Percentiles rank a stretch among this genome's conserved stretches.
Evolutionary conservation across 1,140 invertebrate genomes (phyloP).

Genomic region (Procambarus virginalis): DNA sequence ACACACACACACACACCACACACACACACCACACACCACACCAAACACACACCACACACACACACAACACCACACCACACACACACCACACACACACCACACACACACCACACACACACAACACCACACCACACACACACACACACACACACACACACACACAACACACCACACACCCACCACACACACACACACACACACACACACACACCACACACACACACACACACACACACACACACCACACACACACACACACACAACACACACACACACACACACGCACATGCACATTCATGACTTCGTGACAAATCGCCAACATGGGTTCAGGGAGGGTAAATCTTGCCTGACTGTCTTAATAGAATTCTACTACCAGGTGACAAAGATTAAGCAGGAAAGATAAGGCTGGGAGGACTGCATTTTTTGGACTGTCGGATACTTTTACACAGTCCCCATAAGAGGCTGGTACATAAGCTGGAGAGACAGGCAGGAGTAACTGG

Average conservation of each 20-base stretch:
- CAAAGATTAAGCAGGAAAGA: too few species aligned
- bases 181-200: constrained; percentile 22
- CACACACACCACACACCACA: constrained; percentile 6
- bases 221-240: constrained; percentile 10
- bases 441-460: too few species aligned
- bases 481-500: too few species aligned
- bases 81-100: neutral
- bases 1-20: constrained; percentile 7
- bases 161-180: too few species aligned
- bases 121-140: constrained; percentile 26
- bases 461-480: too few species aligned
- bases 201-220: neutral
- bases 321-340: too few species aligned
- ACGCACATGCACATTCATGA: too few species aligned
- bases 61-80: constrained; percentile 26
- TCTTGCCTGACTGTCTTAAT: too few species aligned
- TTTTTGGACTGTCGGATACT: too few species aligned
- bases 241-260: constrained; percentile 21
- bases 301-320: too few species aligned
- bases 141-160: constrained; percentile 5
- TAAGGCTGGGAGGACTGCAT: too few species aligned
- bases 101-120: constrained; percentile 14
- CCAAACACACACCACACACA: constrained; percentile 14
- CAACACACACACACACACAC: neutral
- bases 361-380: too few species aligned